These are phyloP conservation scores for Leptobrachium leishanense DNA, from an alignment of 2,113 vertebrate species.

Conservation along the genomic window DNA sequence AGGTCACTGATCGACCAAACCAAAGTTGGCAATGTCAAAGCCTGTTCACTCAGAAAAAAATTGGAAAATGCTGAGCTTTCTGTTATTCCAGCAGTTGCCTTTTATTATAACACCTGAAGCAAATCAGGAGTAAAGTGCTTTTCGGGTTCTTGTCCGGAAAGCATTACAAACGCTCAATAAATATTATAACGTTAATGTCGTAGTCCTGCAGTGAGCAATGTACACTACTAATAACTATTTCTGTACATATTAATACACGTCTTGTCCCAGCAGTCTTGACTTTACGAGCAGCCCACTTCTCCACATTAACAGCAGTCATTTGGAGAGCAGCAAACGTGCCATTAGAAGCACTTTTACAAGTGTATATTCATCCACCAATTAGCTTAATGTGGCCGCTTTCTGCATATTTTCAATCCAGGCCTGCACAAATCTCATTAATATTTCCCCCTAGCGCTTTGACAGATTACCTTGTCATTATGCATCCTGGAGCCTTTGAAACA, in stretches of 20 bases:
- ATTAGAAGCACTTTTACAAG: conserved; percentile 99
- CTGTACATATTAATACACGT: conserved; percentile 78
- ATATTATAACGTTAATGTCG: conserved; percentile 36
- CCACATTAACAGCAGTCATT: conserved; percentile 89
- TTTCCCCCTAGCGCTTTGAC: conserved; percentile 93
- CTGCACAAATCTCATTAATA: conserved; percentile 91
- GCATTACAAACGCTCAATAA: conserved; percentile 35
- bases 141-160: background rate
- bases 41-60: too few relatives aligned
- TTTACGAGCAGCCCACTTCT: conserved; percentile 85
- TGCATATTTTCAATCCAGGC: conserved; percentile 94
- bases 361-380: conserved; percentile 99
- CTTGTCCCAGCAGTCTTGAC: conserved; percentile 79
- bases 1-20: too few relatives aligned
- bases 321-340: conserved; percentile 94
- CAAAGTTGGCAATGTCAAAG: too few relatives aligned
- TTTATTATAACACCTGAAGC: conserved; percentile 27
- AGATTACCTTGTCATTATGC: conserved; percentile 99
- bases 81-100: background rate
- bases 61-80: background rate
- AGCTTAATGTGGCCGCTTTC: conserved; percentile 97
- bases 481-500: conserved; percentile 98
- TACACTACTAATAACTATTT: conserved; percentile 72
- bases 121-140: conserved; percentile 8
- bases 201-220: conserved; percentile 56